A percentile compares a stretch with the other conserved stretches of the same genome.
Conservation (phyloP, 2,888 invertebrate genomes). For the Stictocephala bisonia region DNA sequence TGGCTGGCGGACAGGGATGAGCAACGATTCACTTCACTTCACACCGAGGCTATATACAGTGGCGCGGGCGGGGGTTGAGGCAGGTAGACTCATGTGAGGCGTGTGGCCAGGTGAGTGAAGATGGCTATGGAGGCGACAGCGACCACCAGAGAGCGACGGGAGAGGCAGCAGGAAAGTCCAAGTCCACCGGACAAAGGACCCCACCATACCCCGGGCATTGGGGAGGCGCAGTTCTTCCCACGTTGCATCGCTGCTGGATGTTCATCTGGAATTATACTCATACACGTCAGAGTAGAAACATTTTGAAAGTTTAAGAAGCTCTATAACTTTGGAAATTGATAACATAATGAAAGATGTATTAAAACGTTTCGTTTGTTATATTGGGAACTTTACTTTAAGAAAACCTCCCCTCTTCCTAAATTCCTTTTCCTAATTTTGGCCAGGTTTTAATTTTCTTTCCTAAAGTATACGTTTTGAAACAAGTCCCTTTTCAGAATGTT, state of each 20-base stretch:
- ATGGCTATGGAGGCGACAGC: slow-evolving; percentile 64
- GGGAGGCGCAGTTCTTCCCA: slow-evolving; percentile 68
- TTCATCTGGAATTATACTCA: slow-evolving; percentile 61
- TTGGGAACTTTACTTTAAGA: no score
- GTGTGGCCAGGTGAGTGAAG: slow-evolving; percentile 63
- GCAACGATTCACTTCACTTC: slow-evolving; percentile 39
- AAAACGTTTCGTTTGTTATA: no score
- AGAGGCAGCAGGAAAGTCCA: slow-evolving; percentile 66
- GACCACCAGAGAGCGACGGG: slow-evolving; percentile 65
- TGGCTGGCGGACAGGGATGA: slow-evolving; percentile 15
- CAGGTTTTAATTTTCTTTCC: no score
- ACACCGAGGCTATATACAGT: slow-evolving; percentile 36
- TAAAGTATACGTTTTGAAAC: no score
- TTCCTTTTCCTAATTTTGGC: no score
- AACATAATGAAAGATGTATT: no score
- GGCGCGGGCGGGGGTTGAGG: background rate
- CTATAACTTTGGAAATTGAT: no score
- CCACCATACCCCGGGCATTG: slow-evolving; percentile 66
- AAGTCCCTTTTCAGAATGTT: no score
- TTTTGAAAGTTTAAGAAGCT: no score
- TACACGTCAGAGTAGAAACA: no score
- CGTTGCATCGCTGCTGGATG: slow-evolving; percentile 69
- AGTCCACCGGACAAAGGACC: slow-evolving; percentile 67
- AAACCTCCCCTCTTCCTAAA: no score
- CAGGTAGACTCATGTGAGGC: slow-evolving; percentile 54